These are phyloP conservation scores for Uloborus plumipes DNA, from an alignment of 2,888 invertebrate genomes.

Conservation along the genomic window DNA sequence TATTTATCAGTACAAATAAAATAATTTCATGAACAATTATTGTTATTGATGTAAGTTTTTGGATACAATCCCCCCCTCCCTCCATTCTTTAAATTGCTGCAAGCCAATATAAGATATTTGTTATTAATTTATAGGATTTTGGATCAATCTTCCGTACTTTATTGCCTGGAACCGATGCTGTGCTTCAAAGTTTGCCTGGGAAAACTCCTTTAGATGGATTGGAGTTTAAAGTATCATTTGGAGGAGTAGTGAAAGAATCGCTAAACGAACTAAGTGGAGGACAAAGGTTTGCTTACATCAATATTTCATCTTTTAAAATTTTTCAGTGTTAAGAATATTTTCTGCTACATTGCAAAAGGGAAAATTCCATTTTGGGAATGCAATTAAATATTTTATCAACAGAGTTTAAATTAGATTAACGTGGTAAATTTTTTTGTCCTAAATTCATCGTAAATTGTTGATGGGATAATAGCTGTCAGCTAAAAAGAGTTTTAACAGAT, in stretches of 20 bases:
- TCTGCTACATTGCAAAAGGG: background rate
- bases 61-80: too few species aligned
- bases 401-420: too few species aligned
- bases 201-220: conserved; percentile 85
- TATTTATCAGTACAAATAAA: too few species aligned
- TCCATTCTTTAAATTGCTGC: too few species aligned
- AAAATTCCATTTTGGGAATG: too few species aligned
- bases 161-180: conserved; percentile 90
- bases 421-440: too few species aligned
- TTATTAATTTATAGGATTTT: conserved; percentile 79
- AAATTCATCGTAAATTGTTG: too few species aligned
- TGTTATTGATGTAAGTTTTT: too few species aligned
- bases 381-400: too few species aligned
- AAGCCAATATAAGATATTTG: background rate
- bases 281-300: conserved; percentile 77
- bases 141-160: conserved; percentile 93
- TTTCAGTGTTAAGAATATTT: background rate
- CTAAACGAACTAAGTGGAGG: conserved; percentile 96
- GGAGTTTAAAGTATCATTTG: conserved; percentile 85
- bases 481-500: too few species aligned
- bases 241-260: conserved; percentile 95
- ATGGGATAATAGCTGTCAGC: too few species aligned
- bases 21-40: too few species aligned
- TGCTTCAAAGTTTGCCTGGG: conserved; percentile 83
- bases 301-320: background rate